Base-by-base conservation (phyloP, 1,140 invertebrate genomes). In the Lutraria rhynchaena region DNA sequence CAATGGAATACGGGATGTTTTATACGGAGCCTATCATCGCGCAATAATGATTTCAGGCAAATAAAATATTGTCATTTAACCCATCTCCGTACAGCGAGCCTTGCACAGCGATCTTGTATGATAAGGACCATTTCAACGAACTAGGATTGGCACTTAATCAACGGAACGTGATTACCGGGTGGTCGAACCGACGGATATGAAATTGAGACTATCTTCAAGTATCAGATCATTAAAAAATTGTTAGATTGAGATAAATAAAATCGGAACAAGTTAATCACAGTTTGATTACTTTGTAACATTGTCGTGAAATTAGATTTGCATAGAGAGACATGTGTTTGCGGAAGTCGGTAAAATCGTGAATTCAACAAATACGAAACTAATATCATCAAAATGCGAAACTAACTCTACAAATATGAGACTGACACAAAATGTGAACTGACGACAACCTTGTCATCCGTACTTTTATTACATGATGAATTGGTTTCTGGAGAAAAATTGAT, bases 101-200 rank as follows among this genome's bases (percentile, higher is more conserved):
- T 29, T 46, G 31, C 22, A 41, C 27, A 27, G 63, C 2, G 22
- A 67, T 49, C 11, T 1, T 27, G 44, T 19, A 2, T 49, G 63
- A 67, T 67, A 49, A 49, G 63, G 15, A 27, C 4, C 51, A 27
- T 55, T 55, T 9, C 19, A 55, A 55, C 61, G 41, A 65, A 29
- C 9, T n/a, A 9, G 27, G 61, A 65, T 19, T 65, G 61, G 17
- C 61, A 65, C 61, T 65, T 65, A n/a, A 65, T 65, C 61, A 65
- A 65, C 24, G 37, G 37, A 7, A 31, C 41, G 41, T 44, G 46
- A 65, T 65, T 65, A 65, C 37, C 35, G 22, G 27, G 37, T 37
- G 37, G 61, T 65, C 27, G 41, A 37, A 65, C 37, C 41, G 61
- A 65, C 61, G 27, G 61, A 65, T 65, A 24, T 15, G 37, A 35